Conservation (phyloP, 2,113 vertebrate genomes). For the Pelvicachromis taeniatus region DNA sequence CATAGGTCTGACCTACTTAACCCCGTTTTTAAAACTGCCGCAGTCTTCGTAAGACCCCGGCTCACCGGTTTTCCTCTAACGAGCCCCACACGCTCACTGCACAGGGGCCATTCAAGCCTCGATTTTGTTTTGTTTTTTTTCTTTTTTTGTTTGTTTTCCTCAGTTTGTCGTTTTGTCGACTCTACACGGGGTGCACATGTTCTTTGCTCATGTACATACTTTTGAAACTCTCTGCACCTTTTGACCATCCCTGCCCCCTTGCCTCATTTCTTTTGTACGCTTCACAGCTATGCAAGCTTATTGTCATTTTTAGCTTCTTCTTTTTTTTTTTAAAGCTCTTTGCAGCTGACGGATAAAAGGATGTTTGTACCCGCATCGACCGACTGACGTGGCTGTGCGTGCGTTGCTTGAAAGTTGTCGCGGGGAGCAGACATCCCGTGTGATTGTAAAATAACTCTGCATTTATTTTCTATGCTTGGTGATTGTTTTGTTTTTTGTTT, state of each 20-base stretch:
- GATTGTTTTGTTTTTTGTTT: neutral
- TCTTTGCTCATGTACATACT: slow-evolving; percentile 32
- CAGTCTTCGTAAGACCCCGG: neutral
- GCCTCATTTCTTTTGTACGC: slow-evolving; percentile 29
- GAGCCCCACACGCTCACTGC: neutral
- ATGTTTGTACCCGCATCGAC: slow-evolving; percentile 25
- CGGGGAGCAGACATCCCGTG: slow-evolving; percentile 7
- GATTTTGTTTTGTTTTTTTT: neutral
- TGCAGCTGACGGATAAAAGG: neutral
- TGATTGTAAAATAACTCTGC: slow-evolving; percentile 41
- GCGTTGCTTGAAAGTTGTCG: slow-evolving; percentile 8
- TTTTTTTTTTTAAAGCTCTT: slow-evolving; percentile 22
- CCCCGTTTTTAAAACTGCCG: neutral
- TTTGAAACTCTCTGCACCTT: slow-evolving; percentile 38
- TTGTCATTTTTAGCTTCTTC: slow-evolving; percentile 11
- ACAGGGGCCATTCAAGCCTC: slow-evolving; percentile 3
- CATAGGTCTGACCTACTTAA: neutral
- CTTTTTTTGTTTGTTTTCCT: neutral
- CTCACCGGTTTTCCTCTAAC: neutral
- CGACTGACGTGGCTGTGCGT: slow-evolving; percentile 8
- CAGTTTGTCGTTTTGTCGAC: neutral
- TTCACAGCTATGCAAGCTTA: slow-evolving; percentile 68
- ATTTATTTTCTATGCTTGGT: slow-evolving; percentile 36
- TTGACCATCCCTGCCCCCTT: neutral
- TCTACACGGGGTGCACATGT: slow-evolving; percentile 14